These are phyloP conservation scores for Metalampra italica DNA, from an alignment of 2,888 invertebrate genomes.

Conservation along the genomic window DNA sequence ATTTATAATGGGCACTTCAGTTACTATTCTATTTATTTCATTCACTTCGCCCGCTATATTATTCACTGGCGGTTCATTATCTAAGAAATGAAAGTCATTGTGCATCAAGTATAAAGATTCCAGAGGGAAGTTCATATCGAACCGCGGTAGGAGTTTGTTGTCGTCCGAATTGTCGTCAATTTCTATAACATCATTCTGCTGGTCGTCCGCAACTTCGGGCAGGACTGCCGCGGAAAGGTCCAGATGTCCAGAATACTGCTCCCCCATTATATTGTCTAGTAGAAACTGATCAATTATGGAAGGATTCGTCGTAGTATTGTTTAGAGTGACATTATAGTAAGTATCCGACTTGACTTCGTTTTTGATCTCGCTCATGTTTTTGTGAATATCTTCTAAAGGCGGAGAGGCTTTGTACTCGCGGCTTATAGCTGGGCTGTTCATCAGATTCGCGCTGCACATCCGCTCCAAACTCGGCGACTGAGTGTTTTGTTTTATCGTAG, in stretches of 20 bases:
- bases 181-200: conserved; percentile 66
- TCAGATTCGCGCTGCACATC: conserved; percentile 64
- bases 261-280: conserved; percentile 65
- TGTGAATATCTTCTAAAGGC: conserved; percentile 66
- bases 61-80: conserved; percentile 51
- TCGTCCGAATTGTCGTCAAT: conserved; percentile 73
- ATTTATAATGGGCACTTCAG: conserved; percentile 54
- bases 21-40: conserved; percentile 55
- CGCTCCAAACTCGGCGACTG: conserved; percentile 66
- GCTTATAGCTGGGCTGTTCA: conserved; percentile 48
- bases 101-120: conserved; percentile 67
- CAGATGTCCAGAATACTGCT: conserved; percentile 57
- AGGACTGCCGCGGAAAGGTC: conserved; percentile 55
- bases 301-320: conserved; percentile 43
- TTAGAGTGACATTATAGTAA: conserved; percentile 56
- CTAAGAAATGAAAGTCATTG: conserved; percentile 67
- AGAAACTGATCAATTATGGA: conserved; percentile 63
- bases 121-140: conserved; percentile 64
- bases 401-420: conserved; percentile 70
- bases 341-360: conserved; percentile 69
- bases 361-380: conserved; percentile 66
- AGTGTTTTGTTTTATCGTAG: conserved; percentile 68
- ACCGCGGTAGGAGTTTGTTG: conserved; percentile 59
- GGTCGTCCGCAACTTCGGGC: conserved; percentile 49
- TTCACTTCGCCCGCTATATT: conserved; percentile 40